Percentiles rank a stretch among this genome's conserved stretches.
phyloP scores from a whole-genome alignment of 2,888 invertebrate species.

The Metellina segmentata region DNA sequence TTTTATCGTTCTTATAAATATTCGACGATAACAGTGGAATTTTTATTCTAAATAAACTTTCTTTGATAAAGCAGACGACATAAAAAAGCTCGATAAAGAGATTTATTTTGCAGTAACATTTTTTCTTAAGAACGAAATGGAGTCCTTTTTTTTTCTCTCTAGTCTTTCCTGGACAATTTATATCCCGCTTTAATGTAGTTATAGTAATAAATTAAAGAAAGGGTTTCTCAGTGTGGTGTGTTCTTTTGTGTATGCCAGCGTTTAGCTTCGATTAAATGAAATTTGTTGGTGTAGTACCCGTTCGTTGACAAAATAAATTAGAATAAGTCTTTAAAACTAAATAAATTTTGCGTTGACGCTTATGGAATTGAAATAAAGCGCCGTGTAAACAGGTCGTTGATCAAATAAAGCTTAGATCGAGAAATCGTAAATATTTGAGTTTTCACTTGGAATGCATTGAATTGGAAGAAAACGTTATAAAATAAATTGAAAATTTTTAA shows the following conservation, averaged over 20 bases:
- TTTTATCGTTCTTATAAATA: conserved; percentile 51
- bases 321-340: background rate
- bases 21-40: conserved; percentile 26
- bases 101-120: background rate
- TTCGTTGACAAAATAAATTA: background rate
- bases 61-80: conserved; percentile 16
- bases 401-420: too few relatives aligned
- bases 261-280: background rate
- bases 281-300: background rate
- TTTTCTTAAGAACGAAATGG: background rate
- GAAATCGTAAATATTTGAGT: too few relatives aligned
- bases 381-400: too few relatives aligned
- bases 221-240: background rate
- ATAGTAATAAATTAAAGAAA: conserved; percentile 1
- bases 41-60: conserved; percentile 37
- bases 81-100: background rate
- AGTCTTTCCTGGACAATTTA: background rate
- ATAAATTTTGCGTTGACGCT: background rate
- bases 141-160: background rate
- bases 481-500: too few relatives aligned
- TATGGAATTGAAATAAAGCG: background rate
- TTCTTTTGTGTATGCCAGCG: background rate
- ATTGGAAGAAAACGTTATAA: too few relatives aligned
- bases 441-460: too few relatives aligned
- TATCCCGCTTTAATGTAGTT: background rate